phyloP scores from a whole-genome alignment of 2,888 invertebrate genomes.

The Plagiodera versicolora region DNA sequence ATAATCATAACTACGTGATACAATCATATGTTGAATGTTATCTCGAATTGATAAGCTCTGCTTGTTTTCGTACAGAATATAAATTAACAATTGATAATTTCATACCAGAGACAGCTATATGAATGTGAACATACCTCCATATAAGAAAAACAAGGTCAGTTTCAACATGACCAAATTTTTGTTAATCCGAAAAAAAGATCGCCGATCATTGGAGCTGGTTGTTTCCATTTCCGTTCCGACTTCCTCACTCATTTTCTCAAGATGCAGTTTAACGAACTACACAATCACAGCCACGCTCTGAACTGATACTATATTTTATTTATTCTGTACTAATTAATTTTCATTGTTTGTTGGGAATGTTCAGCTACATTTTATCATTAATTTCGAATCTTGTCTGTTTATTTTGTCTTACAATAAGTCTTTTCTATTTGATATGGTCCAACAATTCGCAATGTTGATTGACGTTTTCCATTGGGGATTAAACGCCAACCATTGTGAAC shows the following conservation, averaged over 20 bases:
- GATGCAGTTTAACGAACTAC: constrained; percentile 7
- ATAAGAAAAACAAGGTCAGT: constrained; percentile 80
- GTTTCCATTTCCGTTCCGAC: constrained; percentile 56
- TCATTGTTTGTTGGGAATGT: constrained; percentile 36
- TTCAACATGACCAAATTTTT: constrained; percentile 80
- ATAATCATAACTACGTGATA: too few species aligned
- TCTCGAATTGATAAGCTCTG: too few species aligned
- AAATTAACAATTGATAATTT: background rate
- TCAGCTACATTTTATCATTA: constrained; percentile 2
- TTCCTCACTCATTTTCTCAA: constrained; percentile 56
- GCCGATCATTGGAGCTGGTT: constrained; percentile 40
- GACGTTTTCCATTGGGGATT: background rate
- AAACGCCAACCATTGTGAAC: background rate
- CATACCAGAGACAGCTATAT: too few species aligned
- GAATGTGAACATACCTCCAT: constrained; percentile 65
- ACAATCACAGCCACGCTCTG: constrained; percentile 26
- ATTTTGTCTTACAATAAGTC: background rate
- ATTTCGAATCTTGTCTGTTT: constrained; percentile 12
- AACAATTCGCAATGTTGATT: background rate
- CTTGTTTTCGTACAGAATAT: background rate
- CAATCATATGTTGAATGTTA: too few species aligned
- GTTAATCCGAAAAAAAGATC: constrained; percentile 62
- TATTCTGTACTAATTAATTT: constrained; percentile 27
- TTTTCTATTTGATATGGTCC: background rate
- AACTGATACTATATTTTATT: constrained; percentile 28